phyloP scores from a whole-genome alignment of 2,888 invertebrate species.

The Ptycholaimellus sp. region DNA sequence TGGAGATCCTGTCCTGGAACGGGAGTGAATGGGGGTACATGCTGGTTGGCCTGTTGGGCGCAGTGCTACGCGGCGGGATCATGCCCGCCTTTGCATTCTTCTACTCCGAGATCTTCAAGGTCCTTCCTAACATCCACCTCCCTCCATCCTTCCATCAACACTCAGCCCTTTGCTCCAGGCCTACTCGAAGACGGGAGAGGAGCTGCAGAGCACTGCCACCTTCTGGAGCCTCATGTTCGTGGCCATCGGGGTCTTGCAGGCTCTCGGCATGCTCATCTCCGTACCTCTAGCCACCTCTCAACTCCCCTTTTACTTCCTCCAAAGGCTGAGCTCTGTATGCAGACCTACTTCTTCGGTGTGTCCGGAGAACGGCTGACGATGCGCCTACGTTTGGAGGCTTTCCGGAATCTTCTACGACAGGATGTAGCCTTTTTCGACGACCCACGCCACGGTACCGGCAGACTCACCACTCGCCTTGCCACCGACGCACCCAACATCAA shows the following conservation, averaged over 20 bases:
- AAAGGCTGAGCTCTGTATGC: too few relatives aligned
- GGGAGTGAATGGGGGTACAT: constrained; percentile 25
- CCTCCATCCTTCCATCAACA: background rate
- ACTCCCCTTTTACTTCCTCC: too few relatives aligned
- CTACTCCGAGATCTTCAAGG: constrained; percentile 26
- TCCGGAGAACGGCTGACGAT: constrained; percentile 28
- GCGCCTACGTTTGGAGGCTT: constrained; percentile 27
- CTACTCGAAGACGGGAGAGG: constrained; percentile 29
- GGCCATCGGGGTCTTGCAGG: constrained; percentile 28
- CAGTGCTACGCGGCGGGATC: constrained; percentile 27
- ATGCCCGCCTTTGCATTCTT: constrained; percentile 34
- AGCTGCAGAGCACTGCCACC: constrained; percentile 25
- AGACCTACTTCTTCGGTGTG: constrained; percentile 20
- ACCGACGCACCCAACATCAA: constrained; percentile 31
- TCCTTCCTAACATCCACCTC: too few relatives aligned
- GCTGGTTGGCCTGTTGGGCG: constrained; percentile 21
- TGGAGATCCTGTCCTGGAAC: constrained; percentile 22
- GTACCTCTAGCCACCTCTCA: too few relatives aligned
- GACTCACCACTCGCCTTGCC: constrained; percentile 27
- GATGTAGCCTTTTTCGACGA: constrained; percentile 30
- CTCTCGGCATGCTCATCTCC: constrained; percentile 27
- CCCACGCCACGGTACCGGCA: constrained; percentile 26
- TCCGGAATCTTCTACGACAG: constrained; percentile 28
- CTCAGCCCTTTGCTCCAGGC: constrained; percentile 22
- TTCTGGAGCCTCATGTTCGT: constrained; percentile 36